Evolutionary conservation across 2,797 vertebrate genomes (phyloP).

Genomic region (Typhlichthys subterraneus): DNA sequence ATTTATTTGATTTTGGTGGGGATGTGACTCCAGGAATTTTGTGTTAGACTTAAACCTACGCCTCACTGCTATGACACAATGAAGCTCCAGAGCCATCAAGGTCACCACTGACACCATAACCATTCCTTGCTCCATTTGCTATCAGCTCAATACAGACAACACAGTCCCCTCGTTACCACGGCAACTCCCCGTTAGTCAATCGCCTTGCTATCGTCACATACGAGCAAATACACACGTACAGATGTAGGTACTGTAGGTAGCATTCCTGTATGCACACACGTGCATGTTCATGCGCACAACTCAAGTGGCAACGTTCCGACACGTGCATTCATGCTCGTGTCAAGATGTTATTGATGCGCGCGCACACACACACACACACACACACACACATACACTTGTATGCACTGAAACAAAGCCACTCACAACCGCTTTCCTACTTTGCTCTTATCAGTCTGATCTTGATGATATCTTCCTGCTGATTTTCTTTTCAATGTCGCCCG

Average conservation of each 20-base stretch:
- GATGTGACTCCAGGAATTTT: no score
- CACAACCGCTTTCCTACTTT: background rate
- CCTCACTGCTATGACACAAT: conserved; percentile 45
- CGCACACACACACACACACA: conserved; percentile 1
- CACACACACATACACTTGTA: conserved; percentile 10
- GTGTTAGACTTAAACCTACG: conserved; percentile 12
- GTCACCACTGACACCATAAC: conserved; percentile 56
- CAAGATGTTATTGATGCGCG: background rate
- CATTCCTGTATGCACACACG: conserved; percentile 16
- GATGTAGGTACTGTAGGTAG: conserved; percentile 30
- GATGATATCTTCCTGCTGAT: conserved; percentile 28
- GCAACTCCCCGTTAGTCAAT: conserved; percentile 69
- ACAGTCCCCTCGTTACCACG: conserved; percentile 72
- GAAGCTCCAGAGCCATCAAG: conserved; percentile 68
- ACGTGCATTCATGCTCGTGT: conserved; percentile 5
- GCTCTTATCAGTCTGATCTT: conserved; percentile 31
- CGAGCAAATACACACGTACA: conserved; percentile 14
- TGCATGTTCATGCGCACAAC: conserved; percentile 17
- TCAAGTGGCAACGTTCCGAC: background rate
- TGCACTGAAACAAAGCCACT: background rate
- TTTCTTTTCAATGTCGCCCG: conserved; percentile 8
- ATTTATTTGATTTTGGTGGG: no score
- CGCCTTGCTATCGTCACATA: conserved; percentile 36
- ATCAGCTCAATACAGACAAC: conserved; percentile 34
- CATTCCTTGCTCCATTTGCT: conserved; percentile 38